phyloP scores from a whole-genome alignment of 2,113 vertebrate genomes.

The Hemiscyllium ocellatum region DNA sequence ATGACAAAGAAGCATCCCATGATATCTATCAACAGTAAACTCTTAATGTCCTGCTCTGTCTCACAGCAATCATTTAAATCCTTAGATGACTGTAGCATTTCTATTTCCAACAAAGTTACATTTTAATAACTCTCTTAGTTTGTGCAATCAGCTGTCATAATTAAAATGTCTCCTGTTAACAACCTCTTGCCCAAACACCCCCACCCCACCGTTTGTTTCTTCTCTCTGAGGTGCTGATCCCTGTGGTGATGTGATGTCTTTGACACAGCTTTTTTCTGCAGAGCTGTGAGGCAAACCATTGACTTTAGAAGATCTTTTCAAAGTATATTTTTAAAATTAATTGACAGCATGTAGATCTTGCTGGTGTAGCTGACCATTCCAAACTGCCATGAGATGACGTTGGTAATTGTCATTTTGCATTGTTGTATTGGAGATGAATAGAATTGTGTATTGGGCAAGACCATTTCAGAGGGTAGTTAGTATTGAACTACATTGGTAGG shows the following conservation, averaged over 20 bases:
- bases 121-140: neutral
- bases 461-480: too few relatives aligned
- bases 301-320: neutral
- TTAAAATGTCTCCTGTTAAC: neutral
- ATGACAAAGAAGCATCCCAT: slow-evolving; percentile 8
- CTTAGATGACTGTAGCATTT: neutral
- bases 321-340: neutral
- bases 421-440: too few relatives aligned
- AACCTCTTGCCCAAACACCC: neutral
- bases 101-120: neutral
- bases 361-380: neutral
- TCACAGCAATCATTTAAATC: neutral
- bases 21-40: neutral
- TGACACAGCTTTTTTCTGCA: neutral
- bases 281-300: neutral
- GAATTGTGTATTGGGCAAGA: too few relatives aligned
- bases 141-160: neutral
- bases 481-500: too few relatives aligned
- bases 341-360: neutral
- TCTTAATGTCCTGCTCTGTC: neutral
- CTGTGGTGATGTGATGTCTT: neutral
- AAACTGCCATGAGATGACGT: neutral
- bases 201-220: neutral
- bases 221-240: neutral
- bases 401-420: neutral